A percentile compares a stretch with the other conserved stretches of the same genome.
Evolutionary conservation across 1,140 invertebrate species (phyloP).

Genomic region (Adelges cooleyi): DNA sequence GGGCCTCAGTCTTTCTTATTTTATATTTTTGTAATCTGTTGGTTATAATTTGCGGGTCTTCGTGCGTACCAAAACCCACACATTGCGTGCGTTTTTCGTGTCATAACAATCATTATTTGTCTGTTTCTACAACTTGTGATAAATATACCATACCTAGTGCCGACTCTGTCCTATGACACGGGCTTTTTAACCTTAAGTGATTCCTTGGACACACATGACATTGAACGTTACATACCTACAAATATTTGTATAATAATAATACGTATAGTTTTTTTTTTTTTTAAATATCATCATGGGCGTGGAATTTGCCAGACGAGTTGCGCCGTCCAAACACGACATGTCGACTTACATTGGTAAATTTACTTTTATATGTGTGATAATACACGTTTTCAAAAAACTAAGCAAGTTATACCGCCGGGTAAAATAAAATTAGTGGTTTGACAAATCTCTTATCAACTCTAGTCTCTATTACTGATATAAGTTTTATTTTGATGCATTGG

Average conservation of each 20-base stretch:
- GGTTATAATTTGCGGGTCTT: conserved; percentile 2
- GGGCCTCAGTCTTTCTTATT: conserved; percentile 3
- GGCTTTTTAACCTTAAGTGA: not conserved
- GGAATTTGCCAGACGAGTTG: not conserved
- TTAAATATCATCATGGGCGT: not conserved
- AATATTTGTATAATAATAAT: too few species aligned
- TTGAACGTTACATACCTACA: not conserved
- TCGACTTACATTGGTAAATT: conserved; percentile 17
- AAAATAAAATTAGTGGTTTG: too few species aligned
- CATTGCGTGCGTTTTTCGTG: not conserved
- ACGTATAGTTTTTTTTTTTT: not conserved
- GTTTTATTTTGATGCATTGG: too few species aligned
- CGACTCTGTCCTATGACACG: not conserved
- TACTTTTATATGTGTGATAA: too few species aligned
- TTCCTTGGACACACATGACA: not conserved
- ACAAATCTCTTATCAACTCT: too few species aligned
- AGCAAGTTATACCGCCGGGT: too few species aligned
- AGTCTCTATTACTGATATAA: too few species aligned
- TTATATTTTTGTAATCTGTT: not conserved
- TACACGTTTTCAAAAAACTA: too few species aligned
- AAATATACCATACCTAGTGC: too few species aligned
- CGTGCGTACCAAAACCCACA: not conserved
- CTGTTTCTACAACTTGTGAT: not conserved
- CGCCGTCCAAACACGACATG: not conserved
- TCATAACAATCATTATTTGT: not conserved